Conservation (phyloP, 2,888 invertebrate species). For the Cheiracanthium punctorium region DNA sequence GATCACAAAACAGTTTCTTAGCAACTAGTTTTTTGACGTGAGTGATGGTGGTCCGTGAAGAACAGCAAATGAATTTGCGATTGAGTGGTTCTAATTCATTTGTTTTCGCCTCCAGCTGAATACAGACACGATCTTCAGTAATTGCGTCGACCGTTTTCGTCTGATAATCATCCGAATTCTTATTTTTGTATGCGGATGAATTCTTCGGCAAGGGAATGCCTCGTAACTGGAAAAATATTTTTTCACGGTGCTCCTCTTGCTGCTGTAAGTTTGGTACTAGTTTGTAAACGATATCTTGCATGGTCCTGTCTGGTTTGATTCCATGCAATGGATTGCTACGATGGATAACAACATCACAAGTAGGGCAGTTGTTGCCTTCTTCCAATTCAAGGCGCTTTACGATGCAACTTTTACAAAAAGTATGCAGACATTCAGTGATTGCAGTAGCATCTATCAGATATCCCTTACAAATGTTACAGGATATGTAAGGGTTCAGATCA, state of each 20-base stretch:
- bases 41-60: constrained; percentile 53
- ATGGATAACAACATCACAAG: constrained; percentile 54
- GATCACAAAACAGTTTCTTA: constrained; percentile 50
- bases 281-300: constrained; percentile 62
- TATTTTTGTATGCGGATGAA: constrained; percentile 9
- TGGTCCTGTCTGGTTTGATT: constrained; percentile 47
- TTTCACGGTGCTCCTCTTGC: constrained; percentile 30
- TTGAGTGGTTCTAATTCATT: constrained; percentile 33
- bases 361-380: constrained; percentile 49
- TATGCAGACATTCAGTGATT: constrained; percentile 57
- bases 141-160: constrained; percentile 28
- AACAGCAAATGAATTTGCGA: constrained; percentile 57
- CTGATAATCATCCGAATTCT: constrained; percentile 12
- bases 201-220: constrained; percentile 34
- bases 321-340: constrained; percentile 52
- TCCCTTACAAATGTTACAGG: constrained; percentile 53
- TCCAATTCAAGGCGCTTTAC: constrained; percentile 41
- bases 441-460: constrained; percentile 60
- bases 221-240: constrained; percentile 36
- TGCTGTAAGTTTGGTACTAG: constrained; percentile 47
- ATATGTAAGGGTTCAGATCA: constrained; percentile 51
- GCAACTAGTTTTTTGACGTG: constrained; percentile 60
- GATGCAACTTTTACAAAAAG: constrained; percentile 62
- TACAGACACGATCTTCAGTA: constrained; percentile 50
- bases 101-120: constrained; percentile 53